Evolutionary conservation across 2,797 vertebrate genomes (phyloP).

Genomic region (Pristis pectinata): DNA sequence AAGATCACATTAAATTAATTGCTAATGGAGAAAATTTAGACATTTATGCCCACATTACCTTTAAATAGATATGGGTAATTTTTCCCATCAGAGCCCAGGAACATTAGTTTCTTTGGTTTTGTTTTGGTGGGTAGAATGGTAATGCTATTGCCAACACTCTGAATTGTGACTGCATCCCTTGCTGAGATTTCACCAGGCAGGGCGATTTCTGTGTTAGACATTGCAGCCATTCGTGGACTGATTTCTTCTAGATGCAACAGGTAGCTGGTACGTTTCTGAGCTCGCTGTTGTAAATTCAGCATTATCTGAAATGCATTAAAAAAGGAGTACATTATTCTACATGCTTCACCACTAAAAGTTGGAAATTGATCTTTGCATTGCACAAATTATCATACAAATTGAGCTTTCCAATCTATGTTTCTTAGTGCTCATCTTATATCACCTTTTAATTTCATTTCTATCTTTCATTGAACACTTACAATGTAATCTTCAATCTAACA

Average conservation of each 20-base stretch:
- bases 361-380: not conserved
- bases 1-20: not conserved
- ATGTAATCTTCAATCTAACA: not conserved
- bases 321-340: not conserved
- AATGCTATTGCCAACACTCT: constrained; percentile 87
- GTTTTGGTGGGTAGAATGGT: constrained; percentile 97
- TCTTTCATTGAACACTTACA: not conserved
- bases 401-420: not conserved
- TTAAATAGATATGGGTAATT: constrained; percentile 96
- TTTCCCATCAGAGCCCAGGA: constrained; percentile 88
- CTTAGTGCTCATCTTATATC: too few species aligned
- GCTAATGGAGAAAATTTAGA: not conserved
- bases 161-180: constrained; percentile 86
- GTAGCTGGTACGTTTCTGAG: constrained; percentile 91
- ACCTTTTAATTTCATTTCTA: too few species aligned
- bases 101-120: constrained; percentile 95
- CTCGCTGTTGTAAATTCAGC: constrained; percentile 91
- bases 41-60: constrained; percentile 58
- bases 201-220: constrained; percentile 88
- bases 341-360: constrained; percentile 9
- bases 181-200: constrained; percentile 90
- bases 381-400: too few species aligned
- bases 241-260: constrained; percentile 86
- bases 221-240: constrained; percentile 83
- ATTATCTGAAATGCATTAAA: constrained; percentile 68